These are phyloP conservation scores for Tenthredo distinguenda DNA, from an alignment of 2,888 invertebrate genomes.

Conservation along the genomic window DNA sequence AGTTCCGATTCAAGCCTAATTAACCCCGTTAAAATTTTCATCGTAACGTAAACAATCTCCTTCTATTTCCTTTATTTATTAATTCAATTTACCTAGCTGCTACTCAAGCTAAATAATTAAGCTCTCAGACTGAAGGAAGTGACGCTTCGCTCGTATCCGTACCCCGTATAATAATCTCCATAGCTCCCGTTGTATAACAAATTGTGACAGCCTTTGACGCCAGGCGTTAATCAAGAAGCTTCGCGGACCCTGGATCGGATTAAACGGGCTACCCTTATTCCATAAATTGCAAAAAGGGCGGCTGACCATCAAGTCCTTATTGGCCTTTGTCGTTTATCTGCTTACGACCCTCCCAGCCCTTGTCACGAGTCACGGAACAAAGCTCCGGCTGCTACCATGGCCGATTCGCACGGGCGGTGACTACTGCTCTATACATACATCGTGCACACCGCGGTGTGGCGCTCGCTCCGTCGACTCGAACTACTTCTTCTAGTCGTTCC, in stretches of 20 bases:
- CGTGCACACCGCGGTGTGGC: not conserved
- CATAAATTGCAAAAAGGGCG: slow-evolving; percentile 45
- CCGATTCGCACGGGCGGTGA: not conserved
- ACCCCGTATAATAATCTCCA: not conserved
- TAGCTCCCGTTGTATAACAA: not conserved
- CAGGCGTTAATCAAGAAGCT: slow-evolving; percentile 30
- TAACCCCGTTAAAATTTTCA: not conserved
- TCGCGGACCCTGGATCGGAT: slow-evolving; percentile 12
- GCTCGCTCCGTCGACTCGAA: not conserved
- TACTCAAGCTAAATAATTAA: not conserved
- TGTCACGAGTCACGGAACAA: slow-evolving; percentile 27
- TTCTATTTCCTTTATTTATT: not conserved
- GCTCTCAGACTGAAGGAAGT: not conserved
- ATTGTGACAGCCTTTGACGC: slow-evolving; percentile 47
- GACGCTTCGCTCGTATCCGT: not conserved
- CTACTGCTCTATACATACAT: slow-evolving; percentile 15
- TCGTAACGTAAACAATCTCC: not conserved
- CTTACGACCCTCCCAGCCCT: slow-evolving; percentile 46
- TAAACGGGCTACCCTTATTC: slow-evolving; percentile 36
- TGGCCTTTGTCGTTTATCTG: slow-evolving; percentile 49
- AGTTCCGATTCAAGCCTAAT: not conserved
- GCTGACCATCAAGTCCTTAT: slow-evolving; percentile 47
- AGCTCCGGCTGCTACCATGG: slow-evolving; percentile 20
- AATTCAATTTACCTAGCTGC: not conserved
- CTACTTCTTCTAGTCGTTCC: slow-evolving; percentile 6